phyloP scores from a whole-genome alignment of 2,888 invertebrate species.

The Callyntrura guangdongensis region DNA sequence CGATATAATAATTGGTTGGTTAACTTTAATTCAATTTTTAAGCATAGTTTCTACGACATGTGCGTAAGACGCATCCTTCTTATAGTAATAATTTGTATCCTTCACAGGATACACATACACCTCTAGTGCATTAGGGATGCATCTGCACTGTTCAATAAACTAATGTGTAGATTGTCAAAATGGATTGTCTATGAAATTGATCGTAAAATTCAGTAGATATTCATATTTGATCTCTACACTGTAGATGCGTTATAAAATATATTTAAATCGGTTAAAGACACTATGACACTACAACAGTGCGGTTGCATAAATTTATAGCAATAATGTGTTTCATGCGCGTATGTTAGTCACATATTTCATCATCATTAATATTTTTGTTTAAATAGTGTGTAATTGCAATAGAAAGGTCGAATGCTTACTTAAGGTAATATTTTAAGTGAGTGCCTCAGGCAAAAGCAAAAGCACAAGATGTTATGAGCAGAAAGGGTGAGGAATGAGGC shows the following conservation, averaged over 20 bases:
- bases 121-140: too few species aligned
- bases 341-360: slow-evolving; percentile 20
- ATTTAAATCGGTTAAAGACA: too few species aligned
- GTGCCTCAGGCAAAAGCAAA: slow-evolving; percentile 74
- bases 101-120: too few species aligned
- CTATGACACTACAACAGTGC: background rate
- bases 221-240: too few species aligned
- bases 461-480: slow-evolving; percentile 70
- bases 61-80: background rate
- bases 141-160: too few species aligned
- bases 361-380: slow-evolving; percentile 3
- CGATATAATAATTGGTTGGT: background rate
- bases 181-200: too few species aligned
- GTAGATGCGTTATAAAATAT: too few species aligned
- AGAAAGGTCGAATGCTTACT: background rate
- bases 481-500: slow-evolving; percentile 54
- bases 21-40: background rate
- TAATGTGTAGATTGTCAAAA: too few species aligned
- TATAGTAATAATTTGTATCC: too few species aligned
- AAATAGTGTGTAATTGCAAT: slow-evolving; percentile 2
- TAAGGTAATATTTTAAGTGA: slow-evolving; percentile 44
- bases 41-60: background rate
- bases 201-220: too few species aligned
- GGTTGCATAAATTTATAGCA: slow-evolving; percentile 10
- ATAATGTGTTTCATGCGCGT: background rate